Base-by-base conservation (phyloP, 2,888 invertebrate genomes). In the Drosophila affinis region DNA sequence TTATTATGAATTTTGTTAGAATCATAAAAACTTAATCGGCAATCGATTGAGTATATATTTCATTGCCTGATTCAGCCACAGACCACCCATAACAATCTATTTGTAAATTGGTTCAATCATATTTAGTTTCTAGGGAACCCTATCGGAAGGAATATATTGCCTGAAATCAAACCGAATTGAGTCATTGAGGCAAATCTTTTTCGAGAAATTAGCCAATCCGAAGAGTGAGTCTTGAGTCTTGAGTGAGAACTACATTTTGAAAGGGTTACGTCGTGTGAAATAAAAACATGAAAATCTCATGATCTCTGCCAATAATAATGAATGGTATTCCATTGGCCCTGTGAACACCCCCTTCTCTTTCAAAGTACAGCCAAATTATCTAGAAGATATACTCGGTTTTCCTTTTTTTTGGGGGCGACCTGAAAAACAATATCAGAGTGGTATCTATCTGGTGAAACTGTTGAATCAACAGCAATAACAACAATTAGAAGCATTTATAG, bases 401-500 rank as follows among this genome's bases (percentile, higher is more conserved):
- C 2, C 3, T 12, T 32, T 9, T 17, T 29, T 49, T 64, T 45
- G 10, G 44, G 49, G 55, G 46, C 74, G 53, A 72, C 65, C 65
- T 73, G 58, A 21, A 72, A 63, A 64, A 52, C 46, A 59, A 62
- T 63, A 71, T 64, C 55, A 47, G 12, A 55, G 44, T 59, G 65
- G 49, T 72, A 72, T 72, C 73, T 70, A 74, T 76, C 73, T 59
- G 72, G 72, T 67, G 72, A 51, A 52, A 46, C 51, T 61, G 62
- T 62, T 68, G 55, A 70, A 69, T 70, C 75, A 76, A 76, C 62
- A 74, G 76, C 58, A 78, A 64, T 65, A 78, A 78, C 55, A 76
- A 86, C 79, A 83, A 83, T 84, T 75, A 73, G 69, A 49, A 59
- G 77, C 87, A 83, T 86, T 83, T 56, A 53, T 18, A 39, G 53